A percentile compares a stretch with the other conserved stretches of the same genome.
Conservation (phyloP, 1,140 invertebrate genomes). For the Helicoverpa armigera region DNA sequence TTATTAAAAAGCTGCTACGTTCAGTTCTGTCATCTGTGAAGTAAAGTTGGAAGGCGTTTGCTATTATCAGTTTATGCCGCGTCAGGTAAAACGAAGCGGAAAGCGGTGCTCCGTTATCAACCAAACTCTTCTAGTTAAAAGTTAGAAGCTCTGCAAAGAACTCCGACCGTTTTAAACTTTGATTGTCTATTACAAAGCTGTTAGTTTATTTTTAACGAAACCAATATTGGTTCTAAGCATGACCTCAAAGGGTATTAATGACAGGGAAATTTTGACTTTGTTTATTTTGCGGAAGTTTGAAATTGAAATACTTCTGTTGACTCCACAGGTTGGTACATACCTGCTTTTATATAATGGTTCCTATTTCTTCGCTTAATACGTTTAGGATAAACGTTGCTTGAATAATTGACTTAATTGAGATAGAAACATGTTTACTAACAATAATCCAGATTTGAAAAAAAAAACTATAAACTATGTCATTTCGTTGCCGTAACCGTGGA, state of each 20-base stretch:
- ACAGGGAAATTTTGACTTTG: neutral
- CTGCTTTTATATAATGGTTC: too few relatives aligned
- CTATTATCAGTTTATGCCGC: conserved; percentile 43
- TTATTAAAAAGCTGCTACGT: neutral
- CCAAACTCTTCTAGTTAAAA: conserved; percentile 70
- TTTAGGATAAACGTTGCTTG: too few relatives aligned
- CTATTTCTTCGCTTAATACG: too few relatives aligned
- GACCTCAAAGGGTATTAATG: neutral
- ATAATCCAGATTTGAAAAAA: neutral
- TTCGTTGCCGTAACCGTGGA: neutral
- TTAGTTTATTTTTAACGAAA: conserved; percentile 56
- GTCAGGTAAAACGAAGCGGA: conserved; percentile 39
- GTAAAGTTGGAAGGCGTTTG: conserved; percentile 12
- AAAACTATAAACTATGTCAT: neutral
- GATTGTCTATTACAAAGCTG: conserved; percentile 65
- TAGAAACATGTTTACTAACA: too few relatives aligned
- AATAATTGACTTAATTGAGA: too few relatives aligned
- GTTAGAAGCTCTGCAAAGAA: conserved; percentile 61
- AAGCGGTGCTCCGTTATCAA: conserved; percentile 54
- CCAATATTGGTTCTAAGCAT: conserved; percentile 36
- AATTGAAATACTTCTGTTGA: too few relatives aligned
- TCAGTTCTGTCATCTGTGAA: conserved; percentile 8
- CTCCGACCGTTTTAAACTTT: conserved; percentile 63
- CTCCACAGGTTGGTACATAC: too few relatives aligned
- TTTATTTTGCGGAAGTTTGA: neutral